phyloP scores from a whole-genome alignment of 1,140 invertebrate species.

The Pseudomyrmex concolor region DNA sequence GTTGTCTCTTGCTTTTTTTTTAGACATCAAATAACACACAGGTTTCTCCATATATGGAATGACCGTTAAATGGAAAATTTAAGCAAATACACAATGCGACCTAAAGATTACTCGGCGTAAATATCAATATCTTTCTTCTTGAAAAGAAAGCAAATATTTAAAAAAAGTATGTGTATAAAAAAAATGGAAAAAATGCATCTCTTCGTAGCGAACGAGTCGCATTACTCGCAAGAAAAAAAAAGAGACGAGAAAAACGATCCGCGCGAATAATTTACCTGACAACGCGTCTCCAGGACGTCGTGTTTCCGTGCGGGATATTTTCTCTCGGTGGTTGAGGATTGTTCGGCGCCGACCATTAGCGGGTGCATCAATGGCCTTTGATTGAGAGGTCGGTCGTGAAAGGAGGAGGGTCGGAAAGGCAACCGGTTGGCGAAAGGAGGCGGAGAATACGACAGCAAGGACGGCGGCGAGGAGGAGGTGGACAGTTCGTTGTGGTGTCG shows the following conservation, averaged over 20 bases:
- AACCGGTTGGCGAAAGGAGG: constrained; percentile 41
- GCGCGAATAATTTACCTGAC: constrained; percentile 38
- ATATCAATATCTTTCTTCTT: background rate
- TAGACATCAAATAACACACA: constrained; percentile 30
- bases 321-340: constrained; percentile 45
- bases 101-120: background rate
- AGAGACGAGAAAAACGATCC: background rate
- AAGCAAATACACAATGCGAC: constrained; percentile 2
- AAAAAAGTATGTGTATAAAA: background rate
- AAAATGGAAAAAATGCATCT: constrained; percentile 1
- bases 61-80: background rate
- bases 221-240: background rate
- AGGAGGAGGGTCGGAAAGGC: constrained; percentile 53
- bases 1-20: constrained; percentile 2
- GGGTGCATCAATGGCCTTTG: constrained; percentile 59
- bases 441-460: constrained; percentile 1
- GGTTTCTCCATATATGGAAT: background rate
- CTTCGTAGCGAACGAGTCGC: background rate
- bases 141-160: background rate
- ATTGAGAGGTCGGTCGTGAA: constrained; percentile 52
- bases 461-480: constrained; percentile 23
- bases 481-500: constrained; percentile 44
- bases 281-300: background rate
- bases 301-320: constrained; percentile 19
- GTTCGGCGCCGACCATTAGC: constrained; percentile 51